phyloP scores from a whole-genome alignment of 2,113 vertebrate species.

The Etheostoma spectabile region DNA sequence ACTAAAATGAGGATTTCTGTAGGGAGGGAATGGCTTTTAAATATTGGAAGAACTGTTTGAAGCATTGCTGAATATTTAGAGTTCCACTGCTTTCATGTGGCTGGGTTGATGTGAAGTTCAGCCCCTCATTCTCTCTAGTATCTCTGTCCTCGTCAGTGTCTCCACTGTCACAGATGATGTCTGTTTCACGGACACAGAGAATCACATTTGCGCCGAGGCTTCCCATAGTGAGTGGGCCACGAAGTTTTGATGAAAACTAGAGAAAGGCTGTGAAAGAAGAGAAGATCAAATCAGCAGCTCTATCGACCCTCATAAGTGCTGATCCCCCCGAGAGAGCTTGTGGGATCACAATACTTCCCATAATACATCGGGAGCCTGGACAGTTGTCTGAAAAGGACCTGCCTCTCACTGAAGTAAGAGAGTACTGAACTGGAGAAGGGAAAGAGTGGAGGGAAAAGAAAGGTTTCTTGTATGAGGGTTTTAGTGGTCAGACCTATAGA shows the following conservation, averaged over 20 bases:
- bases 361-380: constrained; percentile 79
- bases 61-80: constrained; percentile 70
- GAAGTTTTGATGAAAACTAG: constrained; percentile 76
- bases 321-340: constrained; percentile 72
- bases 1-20: constrained; percentile 39
- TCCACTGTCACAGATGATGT: constrained; percentile 68
- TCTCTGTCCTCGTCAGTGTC: constrained; percentile 62
- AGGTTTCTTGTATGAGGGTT: constrained; percentile 69
- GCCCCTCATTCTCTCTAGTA: constrained; percentile 39
- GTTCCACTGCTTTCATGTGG: constrained; percentile 59
- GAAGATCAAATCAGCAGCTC: constrained; percentile 79
- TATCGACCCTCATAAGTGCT: constrained; percentile 71
- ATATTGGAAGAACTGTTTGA: constrained; percentile 67
- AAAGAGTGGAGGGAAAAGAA: constrained; percentile 52
- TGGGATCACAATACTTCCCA: constrained; percentile 79
- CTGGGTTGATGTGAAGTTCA: constrained; percentile 61
- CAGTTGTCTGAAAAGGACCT: constrained; percentile 74
- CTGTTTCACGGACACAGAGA: constrained; percentile 60
- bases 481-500: constrained; percentile 77
- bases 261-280: constrained; percentile 74
- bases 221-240: constrained; percentile 52
- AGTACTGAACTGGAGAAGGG: constrained; percentile 60
- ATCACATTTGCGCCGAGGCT: constrained; percentile 59
- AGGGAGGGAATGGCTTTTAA: constrained; percentile 41
- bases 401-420: constrained; percentile 61